These are phyloP conservation scores for Plectropomus leopardus DNA, from an alignment of 2,113 vertebrate genomes.

Conservation along the genomic window DNA sequence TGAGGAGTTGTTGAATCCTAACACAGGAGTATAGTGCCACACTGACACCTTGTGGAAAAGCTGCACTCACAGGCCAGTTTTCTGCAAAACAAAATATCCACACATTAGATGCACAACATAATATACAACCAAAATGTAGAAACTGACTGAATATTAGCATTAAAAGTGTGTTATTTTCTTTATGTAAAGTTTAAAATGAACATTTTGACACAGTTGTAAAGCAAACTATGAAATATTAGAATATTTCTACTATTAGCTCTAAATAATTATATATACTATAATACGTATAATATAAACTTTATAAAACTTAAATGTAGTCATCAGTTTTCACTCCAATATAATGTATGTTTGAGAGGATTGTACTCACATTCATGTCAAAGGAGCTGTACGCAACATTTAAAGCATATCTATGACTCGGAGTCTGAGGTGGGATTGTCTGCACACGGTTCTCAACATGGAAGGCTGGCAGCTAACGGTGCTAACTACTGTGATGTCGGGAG, in stretches of 20 bases:
- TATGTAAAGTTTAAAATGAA: not conserved
- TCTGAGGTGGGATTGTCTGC: too few relatives aligned
- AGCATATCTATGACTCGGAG: too few relatives aligned
- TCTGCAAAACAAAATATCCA: not conserved
- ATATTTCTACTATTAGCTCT: too few relatives aligned
- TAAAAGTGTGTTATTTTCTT: not conserved
- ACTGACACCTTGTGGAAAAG: conserved; percentile 70
- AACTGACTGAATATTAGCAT: not conserved
- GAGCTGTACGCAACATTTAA: too few relatives aligned
- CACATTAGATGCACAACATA: not conserved
- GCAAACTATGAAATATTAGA: not conserved
- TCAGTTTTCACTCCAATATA: not conserved
- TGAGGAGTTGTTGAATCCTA: not conserved
- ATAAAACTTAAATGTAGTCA: not conserved
- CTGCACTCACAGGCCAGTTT: not conserved
- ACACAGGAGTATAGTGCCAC: conserved; percentile 1
- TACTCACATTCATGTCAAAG: too few relatives aligned
- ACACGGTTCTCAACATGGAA: too few relatives aligned
- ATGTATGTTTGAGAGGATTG: not conserved
- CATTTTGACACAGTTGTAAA: not conserved
- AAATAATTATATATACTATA: too few relatives aligned
- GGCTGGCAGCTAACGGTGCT: too few relatives aligned
- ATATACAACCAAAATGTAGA: not conserved
- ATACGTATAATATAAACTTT: too few relatives aligned
- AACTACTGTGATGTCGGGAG: too few relatives aligned